Evolutionary conservation across 2,797 vertebrate species (phyloP), one percentile per base, ranked within the genome.

Genomic region (Champsocephalus esox): DNA sequence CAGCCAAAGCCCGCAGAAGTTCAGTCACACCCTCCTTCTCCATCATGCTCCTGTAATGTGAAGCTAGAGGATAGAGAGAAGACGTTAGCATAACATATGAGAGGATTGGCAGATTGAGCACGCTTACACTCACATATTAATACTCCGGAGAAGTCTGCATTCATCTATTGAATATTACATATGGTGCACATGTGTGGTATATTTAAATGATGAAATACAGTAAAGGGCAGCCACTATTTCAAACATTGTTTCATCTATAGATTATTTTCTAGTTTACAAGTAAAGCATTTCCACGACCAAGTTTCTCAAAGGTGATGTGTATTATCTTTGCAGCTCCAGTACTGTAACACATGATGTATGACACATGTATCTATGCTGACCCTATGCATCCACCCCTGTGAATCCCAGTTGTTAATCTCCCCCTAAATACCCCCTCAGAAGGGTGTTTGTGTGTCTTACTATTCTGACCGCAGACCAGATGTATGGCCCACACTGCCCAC

Each of bases 401-500:
- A 12, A 58, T 21, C 1, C 14, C 4, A 12, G 34, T 8, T 49
- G 21, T 70, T 7, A 49, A 34, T 34, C 58, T 2, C 19, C 46
- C 44, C 3, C 49, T 46, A 9, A 17, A 32, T 24, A 59, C 56
- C 14, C 38, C 59, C n/a, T 12, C 21, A 64, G 61, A 54, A 11
- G 48, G 58, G 9, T 65, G 56, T 78, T 38, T 70, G 59, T 75
- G 52, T 41, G 28, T 70, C 96, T 82, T 96, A 99, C 97, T 94
- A 79, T 98, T 97, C 91, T 97, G 97, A 90, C 94, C 96, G 94
- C 96, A 97, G 81, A 98, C 96, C 0, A 98, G 96, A 63, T 96
- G 96, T 92, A 99, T 96, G 61, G 97, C 97, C 97, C 98, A 99
- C 70, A 97, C 96, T 73, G 97, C 97, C 97, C 97, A 99, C 44